These are phyloP conservation scores for Sebastes miniatus DNA, from an alignment of 2,797 vertebrate genomes.

Conservation along the genomic window DNA sequence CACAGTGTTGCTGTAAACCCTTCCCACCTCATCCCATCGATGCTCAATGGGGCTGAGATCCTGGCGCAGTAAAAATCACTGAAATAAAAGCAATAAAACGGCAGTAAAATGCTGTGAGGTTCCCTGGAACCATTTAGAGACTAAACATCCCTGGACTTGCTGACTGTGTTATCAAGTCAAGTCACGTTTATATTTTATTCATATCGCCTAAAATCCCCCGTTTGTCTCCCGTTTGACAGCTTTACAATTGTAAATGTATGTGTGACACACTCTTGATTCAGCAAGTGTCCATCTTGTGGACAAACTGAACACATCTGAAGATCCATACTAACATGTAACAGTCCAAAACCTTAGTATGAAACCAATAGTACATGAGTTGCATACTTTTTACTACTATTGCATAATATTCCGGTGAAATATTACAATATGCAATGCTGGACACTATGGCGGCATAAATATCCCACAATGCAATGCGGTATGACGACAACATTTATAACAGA, in stretches of 20 bases:
- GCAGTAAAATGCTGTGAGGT: background rate
- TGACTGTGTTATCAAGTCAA: background rate
- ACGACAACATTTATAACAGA: no score
- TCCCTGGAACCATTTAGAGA: slow-evolving; percentile 2
- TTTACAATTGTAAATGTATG: background rate
- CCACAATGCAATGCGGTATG: no score
- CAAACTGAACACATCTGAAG: no score
- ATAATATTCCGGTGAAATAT: no score
- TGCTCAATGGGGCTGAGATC: background rate
- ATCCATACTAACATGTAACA: no score
- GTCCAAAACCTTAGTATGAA: no score
- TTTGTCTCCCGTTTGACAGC: no score
- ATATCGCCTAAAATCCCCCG: background rate
- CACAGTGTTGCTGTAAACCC: background rate
- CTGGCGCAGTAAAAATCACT: background rate
- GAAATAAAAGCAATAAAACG: background rate
- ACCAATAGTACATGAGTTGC: no score
- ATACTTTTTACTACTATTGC: no score
- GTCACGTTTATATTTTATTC: background rate
- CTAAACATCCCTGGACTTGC: background rate
- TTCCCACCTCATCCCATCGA: background rate
- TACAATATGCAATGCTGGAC: no score
- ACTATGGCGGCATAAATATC: no score
- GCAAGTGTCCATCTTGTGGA: no score
- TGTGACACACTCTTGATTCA: background rate